Base-by-base conservation (phyloP, 2,888 invertebrate genomes). In the Dichetophora obliterata region DNA sequence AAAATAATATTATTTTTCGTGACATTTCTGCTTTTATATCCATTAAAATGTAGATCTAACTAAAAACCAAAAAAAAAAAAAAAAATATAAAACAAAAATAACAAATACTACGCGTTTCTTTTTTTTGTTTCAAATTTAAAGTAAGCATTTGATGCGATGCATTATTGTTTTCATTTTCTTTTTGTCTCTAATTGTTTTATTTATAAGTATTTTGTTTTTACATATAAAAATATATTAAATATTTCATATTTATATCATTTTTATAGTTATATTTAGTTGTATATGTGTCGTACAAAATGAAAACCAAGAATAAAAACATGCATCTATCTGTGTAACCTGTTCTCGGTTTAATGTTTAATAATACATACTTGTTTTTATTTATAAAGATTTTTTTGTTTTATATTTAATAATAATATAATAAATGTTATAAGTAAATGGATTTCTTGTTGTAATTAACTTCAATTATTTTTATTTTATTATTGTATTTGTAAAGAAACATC, bases 401-500 rank as follows among this genome's bases (percentile, higher is more conserved):
- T 78, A 74, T 68, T 76, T 78, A 80, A 78, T 76, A 79, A 78
- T 77, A 77, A 75, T 61, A 78, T 77, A 75, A 71, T 71, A 61
- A 63, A 69, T 69, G 65, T 71, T 75, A 57, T 77, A 76, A 76
- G 65, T 76, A 78, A 77, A 77, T 80, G 75, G 75, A 77, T 77
- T 74, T 75, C 61, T 22, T 57, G 34, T 69, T 68, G 54, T 76
- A 57, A 37, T 59, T 50, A n/a, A 72, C 68, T 78, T 59, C 59
- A 69, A 75, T 43, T 43, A 43, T 66, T 76, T 66, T 72, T 77
- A 76, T 57, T 59, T 31, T 59, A 75, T 77, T 74, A 73, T 74
- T 69, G 61, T 69, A 57, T 37, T 65, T 76, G 50, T 77, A 77
- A 79, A 81, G 81, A 80, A 81, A 81, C 82, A 79, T 81, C 79